A percentile compares a stretch with the other conserved stretches of the same genome.
Evolutionary conservation across 2,888 invertebrate genomes (phyloP).

Genomic region (Caenorhabditis imperialis): DNA sequence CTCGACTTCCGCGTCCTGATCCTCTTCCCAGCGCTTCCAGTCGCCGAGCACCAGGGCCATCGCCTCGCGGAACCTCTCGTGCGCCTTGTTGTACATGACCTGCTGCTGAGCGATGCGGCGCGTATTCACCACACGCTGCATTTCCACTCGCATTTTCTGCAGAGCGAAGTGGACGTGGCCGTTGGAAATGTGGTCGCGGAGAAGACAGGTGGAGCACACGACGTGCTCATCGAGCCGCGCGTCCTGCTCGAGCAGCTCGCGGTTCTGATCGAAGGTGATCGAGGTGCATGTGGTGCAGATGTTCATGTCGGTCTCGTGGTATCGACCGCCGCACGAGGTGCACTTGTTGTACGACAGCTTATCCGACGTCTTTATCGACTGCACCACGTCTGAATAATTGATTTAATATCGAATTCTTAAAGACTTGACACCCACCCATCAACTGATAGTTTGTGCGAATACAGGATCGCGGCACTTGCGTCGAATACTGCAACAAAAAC

Average conservation of each 20-base stretch:
- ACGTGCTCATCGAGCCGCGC: conserved; percentile 7
- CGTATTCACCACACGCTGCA: conserved; percentile 27
- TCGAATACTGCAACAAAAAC: conserved; percentile 9
- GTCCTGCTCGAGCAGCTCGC: not conserved
- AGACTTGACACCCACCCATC: conserved; percentile 1
- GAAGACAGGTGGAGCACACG: conserved; percentile 28
- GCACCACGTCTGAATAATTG: conserved; percentile 7
- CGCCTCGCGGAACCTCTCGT: conserved; percentile 4
- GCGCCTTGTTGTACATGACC: not conserved
- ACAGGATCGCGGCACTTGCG: conserved; percentile 9
- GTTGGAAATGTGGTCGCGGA: conserved; percentile 8
- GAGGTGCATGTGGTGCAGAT: conserved; percentile 18
- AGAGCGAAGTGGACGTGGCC: conserved; percentile 2
- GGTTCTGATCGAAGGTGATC: not conserved
- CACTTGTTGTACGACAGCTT: conserved; percentile 17
- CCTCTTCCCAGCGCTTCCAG: not conserved
- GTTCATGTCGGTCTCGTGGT: conserved; percentile 36
- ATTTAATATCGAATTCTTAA: not conserved
- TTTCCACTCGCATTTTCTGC: conserved; percentile 20
- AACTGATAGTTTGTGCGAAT: conserved; percentile 31
- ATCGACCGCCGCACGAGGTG: conserved; percentile 1
- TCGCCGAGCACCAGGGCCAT: not conserved
- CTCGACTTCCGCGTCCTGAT: not conserved
- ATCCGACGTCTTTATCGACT: conserved; percentile 6
- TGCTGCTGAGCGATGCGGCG: not conserved